Base-by-base conservation (phyloP, 2,888 invertebrate genomes). In the Trachelus troglodyta region DNA sequence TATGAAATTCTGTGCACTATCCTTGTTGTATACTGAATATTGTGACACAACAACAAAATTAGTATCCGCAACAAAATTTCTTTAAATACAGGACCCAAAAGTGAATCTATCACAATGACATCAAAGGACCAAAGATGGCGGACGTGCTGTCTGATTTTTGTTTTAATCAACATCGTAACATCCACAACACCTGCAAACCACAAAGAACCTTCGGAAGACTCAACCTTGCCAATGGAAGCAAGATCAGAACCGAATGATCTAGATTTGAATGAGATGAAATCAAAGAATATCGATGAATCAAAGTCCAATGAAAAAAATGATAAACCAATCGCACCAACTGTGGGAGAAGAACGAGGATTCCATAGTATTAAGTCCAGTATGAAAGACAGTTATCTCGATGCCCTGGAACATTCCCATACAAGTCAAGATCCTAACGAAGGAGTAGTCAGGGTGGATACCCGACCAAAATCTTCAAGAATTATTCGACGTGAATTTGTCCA, bases 341-440 rank as follows among this genome's bases (percentile, higher is more conserved):
- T 73, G 71, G 74, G 73, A 37, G 74, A 83, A 75, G 73, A 76
- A 75, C 69, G 75, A 76, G 30, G 40, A 69, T 34, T 23, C 11
- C 56, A 69, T 15, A 33, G 40, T 75, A 34, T 75, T 34, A 75
- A 76, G 15, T 23, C 83, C 11, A 37, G 83, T n/a, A 84, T 78
- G 12, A 76, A 80, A 34, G 95, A 95, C 88, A 94, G 94, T 3
- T 95, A 95, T 85, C 89, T 95, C 83, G 94, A 95, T 71, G 95
- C 95, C 3, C 93, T 95, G 84, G 93, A 93, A 11, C 93, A 94
- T 84, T 94, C 94, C 86, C 88, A 92, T 89, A 87, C 93, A 90
- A 90, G 93, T 91, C 83, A 93, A 91, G 88, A 88, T 76, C 81
- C 83, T 4, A 83, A 85, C 4, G 86, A 88, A 68, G 86, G 83